Evolutionary conservation across 2,888 invertebrate genomes (phyloP), one percentile per base, ranked within the genome.

Genomic region (Eupeodes latifasciatus): DNA sequence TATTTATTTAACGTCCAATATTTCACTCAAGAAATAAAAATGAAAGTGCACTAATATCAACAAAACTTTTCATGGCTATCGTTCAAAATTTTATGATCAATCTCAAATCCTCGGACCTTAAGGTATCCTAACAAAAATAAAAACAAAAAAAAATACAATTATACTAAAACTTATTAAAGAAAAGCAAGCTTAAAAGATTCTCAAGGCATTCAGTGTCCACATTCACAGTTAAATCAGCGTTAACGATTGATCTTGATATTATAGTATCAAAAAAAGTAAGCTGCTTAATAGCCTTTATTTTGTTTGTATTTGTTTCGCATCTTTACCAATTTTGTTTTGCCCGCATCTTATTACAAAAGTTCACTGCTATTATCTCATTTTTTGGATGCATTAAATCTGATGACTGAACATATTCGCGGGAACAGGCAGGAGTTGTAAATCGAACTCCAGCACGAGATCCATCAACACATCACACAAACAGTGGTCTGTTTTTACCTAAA

Each of bases 211-310:
- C 27, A 64, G 59, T 59, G 11, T 14, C 7, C 47, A n/a, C n/a
- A 36, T 40, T 49, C 51, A 36, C 51, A 36, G 64, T 40, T 40
- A 64, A 79, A 78, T 81, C 77, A 64, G 57, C 62, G 51, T 82
- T n/a, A 53, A 75, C 79, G 79, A 82, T 82, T 79, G 74, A 79
- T 86, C 79, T 86, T 76, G 79, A 86, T 82, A 69, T 79, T 79
- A 27, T 27, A 79, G 62, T 55, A 57, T 74, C 44, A 64, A 53
- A 64, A 27, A 71, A 69, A 75, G 59, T 62, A 62, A 67, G 11
- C 16, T 16, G 67, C 69, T 51, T 81, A 85, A 76, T 72, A 85
- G 85, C 36, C 34, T 66, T 59, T 72, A 1, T 47, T 59, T 76
- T 69, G n/a, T 76, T n/a, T 19, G 12, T 7, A 5, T 40, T n/a